Percentiles rank a stretch among this genome's conserved stretches.
phyloP scores from a whole-genome alignment of 2,797 vertebrate genomes.

The Taenioides sp. region DNA sequence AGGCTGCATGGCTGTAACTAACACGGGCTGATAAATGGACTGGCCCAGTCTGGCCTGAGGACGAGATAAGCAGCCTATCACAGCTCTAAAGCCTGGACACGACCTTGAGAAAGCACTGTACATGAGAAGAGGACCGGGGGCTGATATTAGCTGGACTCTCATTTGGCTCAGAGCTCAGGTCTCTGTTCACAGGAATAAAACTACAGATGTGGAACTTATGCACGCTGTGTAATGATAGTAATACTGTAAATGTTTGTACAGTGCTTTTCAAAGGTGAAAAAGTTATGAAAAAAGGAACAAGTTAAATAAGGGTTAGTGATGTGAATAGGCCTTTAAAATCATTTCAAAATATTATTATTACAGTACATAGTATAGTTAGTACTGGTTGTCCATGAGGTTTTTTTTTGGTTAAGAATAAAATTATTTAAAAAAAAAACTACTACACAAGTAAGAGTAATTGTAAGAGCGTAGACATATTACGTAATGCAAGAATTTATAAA shows the following conservation, averaged over 20 bases:
- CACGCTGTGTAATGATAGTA: neutral
- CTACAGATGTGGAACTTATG: slow-evolving; percentile 23
- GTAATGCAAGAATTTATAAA: neutral
- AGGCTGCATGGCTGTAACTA: slow-evolving; percentile 62
- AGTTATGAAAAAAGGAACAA: no score
- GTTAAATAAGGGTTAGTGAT: no score
- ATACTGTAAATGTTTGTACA: no score
- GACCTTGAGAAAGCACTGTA: slow-evolving; percentile 73
- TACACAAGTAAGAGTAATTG: no score
- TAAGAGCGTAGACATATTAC: no score
- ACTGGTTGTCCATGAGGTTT: no score
- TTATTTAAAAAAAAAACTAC: no score
- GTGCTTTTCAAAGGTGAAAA: no score
- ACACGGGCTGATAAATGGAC: slow-evolving; percentile 72
- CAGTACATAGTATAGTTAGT: no score
- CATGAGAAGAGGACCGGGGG: slow-evolving; percentile 66
- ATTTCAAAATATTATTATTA: no score
- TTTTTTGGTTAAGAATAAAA: no score
- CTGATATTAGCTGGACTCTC: slow-evolving; percentile 65
- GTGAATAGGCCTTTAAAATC: no score
- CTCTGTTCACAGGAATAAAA: slow-evolving; percentile 42
- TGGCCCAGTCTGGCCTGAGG: slow-evolving; percentile 57
- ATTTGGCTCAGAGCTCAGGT: slow-evolving; percentile 58
- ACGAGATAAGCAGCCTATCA: slow-evolving; percentile 73
- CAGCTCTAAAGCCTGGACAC: slow-evolving; percentile 48